phyloP scores from a whole-genome alignment of 1,140 invertebrate species.

The Drosophila santomea region DNA sequence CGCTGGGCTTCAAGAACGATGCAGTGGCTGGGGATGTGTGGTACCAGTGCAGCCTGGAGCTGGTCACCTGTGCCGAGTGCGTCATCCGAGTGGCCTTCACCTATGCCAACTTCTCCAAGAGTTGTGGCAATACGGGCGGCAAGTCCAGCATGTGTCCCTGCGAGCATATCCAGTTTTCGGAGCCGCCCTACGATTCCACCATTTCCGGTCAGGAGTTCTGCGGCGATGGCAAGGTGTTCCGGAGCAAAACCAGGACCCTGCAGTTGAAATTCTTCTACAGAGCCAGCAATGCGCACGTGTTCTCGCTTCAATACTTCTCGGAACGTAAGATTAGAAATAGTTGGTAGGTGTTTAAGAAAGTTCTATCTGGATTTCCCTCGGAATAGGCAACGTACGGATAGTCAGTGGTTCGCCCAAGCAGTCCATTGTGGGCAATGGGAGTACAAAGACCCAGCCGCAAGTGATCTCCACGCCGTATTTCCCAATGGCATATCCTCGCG shows the following conservation, averaged over 20 bases:
- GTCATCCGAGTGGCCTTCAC: slow-evolving; percentile 88
- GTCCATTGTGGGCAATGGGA: slow-evolving; percentile 62
- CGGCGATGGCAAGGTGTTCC: slow-evolving; percentile 87
- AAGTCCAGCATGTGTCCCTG: slow-evolving; percentile 85
- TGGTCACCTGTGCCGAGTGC: slow-evolving; percentile 90
- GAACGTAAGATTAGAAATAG: slow-evolving; percentile 86
- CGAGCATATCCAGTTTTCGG: slow-evolving; percentile 89
- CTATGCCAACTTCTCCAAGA: slow-evolving; percentile 85
- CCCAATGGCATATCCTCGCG: slow-evolving; percentile 88
- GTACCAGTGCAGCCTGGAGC: slow-evolving; percentile 88
- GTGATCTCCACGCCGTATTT: slow-evolving; percentile 89
- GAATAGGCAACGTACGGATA: slow-evolving; percentile 87
- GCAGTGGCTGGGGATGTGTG: slow-evolving; percentile 62
- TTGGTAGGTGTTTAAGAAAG: neutral
- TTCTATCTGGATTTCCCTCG: neutral
- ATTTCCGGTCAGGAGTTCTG: slow-evolving; percentile 88
- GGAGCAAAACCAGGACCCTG: slow-evolving; percentile 88
- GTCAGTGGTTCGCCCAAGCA: slow-evolving; percentile 85
- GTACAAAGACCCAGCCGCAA: slow-evolving; percentile 68
- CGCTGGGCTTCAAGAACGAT: slow-evolving; percentile 58
- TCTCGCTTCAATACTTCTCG: slow-evolving; percentile 88
- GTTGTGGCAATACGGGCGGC: slow-evolving; percentile 73
- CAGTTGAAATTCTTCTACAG: slow-evolving; percentile 88
- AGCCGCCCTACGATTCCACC: slow-evolving; percentile 88
- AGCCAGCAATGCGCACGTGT: slow-evolving; percentile 87